Evolutionary conservation across 2,113 vertebrate species (phyloP), one percentile per base, ranked within the genome.

Genomic region (Rattus rattus): DNA sequence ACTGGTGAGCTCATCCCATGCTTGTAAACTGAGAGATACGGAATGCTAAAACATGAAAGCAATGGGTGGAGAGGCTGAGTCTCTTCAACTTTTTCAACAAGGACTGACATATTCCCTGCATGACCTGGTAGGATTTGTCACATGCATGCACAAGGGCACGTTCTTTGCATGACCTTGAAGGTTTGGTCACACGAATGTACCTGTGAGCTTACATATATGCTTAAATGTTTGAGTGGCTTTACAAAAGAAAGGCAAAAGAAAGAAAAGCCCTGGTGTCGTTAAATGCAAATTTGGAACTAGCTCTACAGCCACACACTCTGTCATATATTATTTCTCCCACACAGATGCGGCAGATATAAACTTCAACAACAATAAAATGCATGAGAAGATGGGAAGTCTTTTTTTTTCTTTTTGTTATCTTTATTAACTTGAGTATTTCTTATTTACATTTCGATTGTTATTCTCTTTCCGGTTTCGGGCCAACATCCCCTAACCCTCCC

Each of bases 181-280:
- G 54, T 59, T 39, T 61, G n/a, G n/a, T 39, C 22, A 63, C 36
- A 24, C 30, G 63, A 33, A 67, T 30, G 16, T 19, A 67, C 83
- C 12, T 19, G 3, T 81, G 16, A 56, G 5, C 36, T 3, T 24
- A 56, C 1, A 59, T 61, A 7, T 39, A 22, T 20, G 6, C 36
- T 70, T 94, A 36, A 80, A 79, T 63, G 8, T 69, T 93, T 93
- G 92, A 72, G n/a, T 83, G 30, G 19, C 17, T 90, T 88, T 61
- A 19, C 4, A 7, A 52, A 79, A 80, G 43, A 49, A 90, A 61
- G 28, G 24, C 16, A 43, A 84, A 47, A 61, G 47, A 70, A 59
- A 70, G 43, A 54, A 56, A 47, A 69, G n/a, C 70, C 5, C 7
- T n/a, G 6, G 24, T 84, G 14, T 52, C 26, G 2, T 3, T 86